Percentiles rank a stretch among this genome's conserved stretches.
These are phyloP conservation scores for Florisuga fusca DNA, from an alignment of 2,797 vertebrate species.

Conservation along the genomic window DNA sequence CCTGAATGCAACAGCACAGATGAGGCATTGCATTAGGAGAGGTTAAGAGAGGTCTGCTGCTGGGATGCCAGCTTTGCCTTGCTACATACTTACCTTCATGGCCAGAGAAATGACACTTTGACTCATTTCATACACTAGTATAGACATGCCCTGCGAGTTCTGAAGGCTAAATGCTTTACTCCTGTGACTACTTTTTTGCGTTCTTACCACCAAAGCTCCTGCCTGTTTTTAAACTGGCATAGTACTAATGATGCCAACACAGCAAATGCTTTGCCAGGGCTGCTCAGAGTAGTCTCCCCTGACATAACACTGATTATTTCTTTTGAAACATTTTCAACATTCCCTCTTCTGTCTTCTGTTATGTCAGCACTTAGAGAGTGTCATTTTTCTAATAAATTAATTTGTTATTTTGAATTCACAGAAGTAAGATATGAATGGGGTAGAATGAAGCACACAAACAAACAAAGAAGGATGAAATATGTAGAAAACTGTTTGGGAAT, in stretches of 20 bases:
- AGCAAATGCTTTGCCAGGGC: background rate
- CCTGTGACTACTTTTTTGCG: background rate
- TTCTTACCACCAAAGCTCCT: background rate
- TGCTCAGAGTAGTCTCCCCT: background rate
- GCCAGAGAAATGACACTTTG: background rate
- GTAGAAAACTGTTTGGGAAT: background rate
- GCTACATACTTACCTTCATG: background rate
- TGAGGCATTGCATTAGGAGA: accelerated
- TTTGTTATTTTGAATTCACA: background rate
- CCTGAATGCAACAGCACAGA: accelerated
- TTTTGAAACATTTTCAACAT: constrained; percentile 4
- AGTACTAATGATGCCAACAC: background rate
- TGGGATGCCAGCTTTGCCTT: background rate
- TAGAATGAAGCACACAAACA: background rate
- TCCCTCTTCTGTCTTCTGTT: background rate
- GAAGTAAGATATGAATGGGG: background rate
- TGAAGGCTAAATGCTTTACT: background rate
- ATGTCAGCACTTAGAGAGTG: background rate
- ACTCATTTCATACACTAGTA: background rate
- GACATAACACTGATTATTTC: constrained; percentile 19
- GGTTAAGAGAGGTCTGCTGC: accelerated
- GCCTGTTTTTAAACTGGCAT: constrained; percentile 7
- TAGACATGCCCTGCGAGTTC: background rate
- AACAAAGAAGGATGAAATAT: background rate
- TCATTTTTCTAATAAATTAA: constrained; percentile 30